Evolutionary conservation across 64 coral and sea anemone genomes (phyloP), one percentile per base, ranked within the genome.

Genomic region (Catalaphyllia jardinei): DNA sequence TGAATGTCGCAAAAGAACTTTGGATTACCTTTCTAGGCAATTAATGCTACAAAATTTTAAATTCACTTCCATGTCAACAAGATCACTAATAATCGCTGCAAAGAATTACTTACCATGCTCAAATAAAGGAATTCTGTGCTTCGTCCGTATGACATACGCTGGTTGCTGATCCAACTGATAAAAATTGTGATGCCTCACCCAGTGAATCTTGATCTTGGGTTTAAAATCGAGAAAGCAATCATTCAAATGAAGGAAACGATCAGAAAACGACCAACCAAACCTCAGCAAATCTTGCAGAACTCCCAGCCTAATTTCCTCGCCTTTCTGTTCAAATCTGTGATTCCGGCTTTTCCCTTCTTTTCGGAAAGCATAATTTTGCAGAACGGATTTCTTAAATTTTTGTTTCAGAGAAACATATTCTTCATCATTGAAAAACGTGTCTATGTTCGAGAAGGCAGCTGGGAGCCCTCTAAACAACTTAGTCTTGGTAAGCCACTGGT

Each of bases 161-260:
- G 97, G 83, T 64, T 88, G 76, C 33, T 87, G 80, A 10, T 90
- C 87, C 61, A 93, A 28, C 51, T 99, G 93, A 74, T 93, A 99
- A 93, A 99, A 99, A 31, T 95, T 94, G 60, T 95, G 91, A 29
- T 89, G 86, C 52, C 94, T 86, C 4, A 86, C 83, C 94, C 94
- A 96, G 39, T 96, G 94, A 28, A 84, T 93, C 72, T 75, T 88
- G 30, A 96, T 91, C 7, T 60, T 87, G 51, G 94, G 94, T 16
- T 91, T 78, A 27, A 88, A 72, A 90, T 96, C 94, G 29, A 96
- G 39, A 71, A 89, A 96, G 72, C 88, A 91, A 54, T 96, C 94
- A 57, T 62, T 74, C 82, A 96, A 71, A 79, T 89, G 86, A 19
- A 69, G 81, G 42, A 71, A 86, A 55, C 86, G 79, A 67, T 86